A percentile compares a stretch with the other conserved stretches of the same genome.
Evolutionary conservation across 1,140 invertebrate species (phyloP).

Genomic region (Neodiprion lecontei): DNA sequence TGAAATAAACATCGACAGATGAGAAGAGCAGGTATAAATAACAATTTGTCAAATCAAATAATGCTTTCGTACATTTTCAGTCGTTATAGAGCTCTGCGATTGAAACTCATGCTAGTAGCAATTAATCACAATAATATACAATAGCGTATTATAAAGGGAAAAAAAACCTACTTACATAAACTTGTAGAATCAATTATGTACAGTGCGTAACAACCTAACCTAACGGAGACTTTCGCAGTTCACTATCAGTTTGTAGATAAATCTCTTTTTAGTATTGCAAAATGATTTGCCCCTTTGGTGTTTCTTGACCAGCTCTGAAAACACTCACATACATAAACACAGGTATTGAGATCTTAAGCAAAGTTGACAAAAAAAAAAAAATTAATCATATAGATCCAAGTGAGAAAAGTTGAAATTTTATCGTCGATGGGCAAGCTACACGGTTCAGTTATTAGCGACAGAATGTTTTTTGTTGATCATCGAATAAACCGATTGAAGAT

Average conservation of each 20-base stretch:
- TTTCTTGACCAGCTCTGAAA: not conserved
- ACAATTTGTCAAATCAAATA: no score
- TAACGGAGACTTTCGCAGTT: conserved; percentile 5
- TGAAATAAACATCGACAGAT: no score
- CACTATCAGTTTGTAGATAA: conserved; percentile 26
- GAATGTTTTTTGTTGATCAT: no score
- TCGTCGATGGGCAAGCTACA: no score
- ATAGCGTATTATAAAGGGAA: conserved; percentile 18
- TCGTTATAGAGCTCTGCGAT: conserved; percentile 36
- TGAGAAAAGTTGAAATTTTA: not conserved
- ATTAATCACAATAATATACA: conserved; percentile 26
- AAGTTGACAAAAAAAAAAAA: not conserved
- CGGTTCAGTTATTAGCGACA: no score
- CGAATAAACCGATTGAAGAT: no score
- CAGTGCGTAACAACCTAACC: conserved; percentile 23
- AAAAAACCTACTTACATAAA: conserved; percentile 26
- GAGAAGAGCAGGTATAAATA: no score
- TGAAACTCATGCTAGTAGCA: conserved; percentile 26
- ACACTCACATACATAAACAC: not conserved
- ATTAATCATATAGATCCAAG: not conserved
- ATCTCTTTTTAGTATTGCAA: not conserved
- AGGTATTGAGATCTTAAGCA: not conserved
- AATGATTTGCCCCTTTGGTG: not conserved
- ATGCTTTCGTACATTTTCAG: conserved; percentile 29
- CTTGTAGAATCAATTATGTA: conserved; percentile 34